phyloP scores from a whole-genome alignment of 2,113 vertebrate species.

The Neolamprologus modestus region DNA sequence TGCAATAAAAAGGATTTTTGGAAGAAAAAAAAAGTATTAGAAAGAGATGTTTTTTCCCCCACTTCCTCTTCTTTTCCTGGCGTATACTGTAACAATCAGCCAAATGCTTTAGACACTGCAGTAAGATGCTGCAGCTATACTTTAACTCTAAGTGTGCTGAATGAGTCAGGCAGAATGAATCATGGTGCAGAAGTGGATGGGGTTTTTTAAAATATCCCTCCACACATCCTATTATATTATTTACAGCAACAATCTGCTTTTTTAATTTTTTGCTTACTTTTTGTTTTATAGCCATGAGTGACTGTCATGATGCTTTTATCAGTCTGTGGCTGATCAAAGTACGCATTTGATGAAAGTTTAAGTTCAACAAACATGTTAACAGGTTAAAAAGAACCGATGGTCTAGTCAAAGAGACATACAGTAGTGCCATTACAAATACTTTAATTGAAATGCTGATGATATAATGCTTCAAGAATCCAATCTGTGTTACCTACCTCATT shows the following conservation, averaged over 20 bases:
- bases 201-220: background rate
- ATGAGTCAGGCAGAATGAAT: constrained; percentile 53
- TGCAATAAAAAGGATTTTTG: constrained; percentile 88
- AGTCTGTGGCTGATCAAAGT: constrained; percentile 13
- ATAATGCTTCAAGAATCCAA: background rate
- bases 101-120: constrained; percentile 78
- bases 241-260: background rate
- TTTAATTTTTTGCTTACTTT: background rate
- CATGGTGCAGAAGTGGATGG: constrained; percentile 31
- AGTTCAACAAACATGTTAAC: background rate
- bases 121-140: constrained; percentile 79
- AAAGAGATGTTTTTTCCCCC: constrained; percentile 47
- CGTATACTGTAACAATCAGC: constrained; percentile 71
- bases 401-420: background rate
- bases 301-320: background rate
- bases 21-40: constrained; percentile 57
- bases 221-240: background rate
- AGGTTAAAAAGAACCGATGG: background rate
- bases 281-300: background rate
- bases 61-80: constrained; percentile 37
- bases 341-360: background rate
- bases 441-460: background rate
- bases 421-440: background rate
- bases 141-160: constrained; percentile 73
- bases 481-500: background rate